These are phyloP conservation scores for Lamellibrachia columna DNA, from an alignment of 2,888 invertebrate genomes.

Conservation along the genomic window DNA sequence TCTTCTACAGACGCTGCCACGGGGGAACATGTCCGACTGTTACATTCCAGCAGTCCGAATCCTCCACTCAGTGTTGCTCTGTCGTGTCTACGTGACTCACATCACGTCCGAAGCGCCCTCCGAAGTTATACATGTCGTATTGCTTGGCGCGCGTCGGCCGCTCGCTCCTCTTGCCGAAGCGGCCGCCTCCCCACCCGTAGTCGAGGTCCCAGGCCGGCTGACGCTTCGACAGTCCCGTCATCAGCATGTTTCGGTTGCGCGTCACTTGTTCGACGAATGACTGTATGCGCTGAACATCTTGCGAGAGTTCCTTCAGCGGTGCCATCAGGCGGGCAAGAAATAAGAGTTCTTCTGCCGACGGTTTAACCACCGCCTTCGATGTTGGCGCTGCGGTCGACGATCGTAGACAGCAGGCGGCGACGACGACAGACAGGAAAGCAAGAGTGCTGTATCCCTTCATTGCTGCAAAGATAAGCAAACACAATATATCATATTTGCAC, in stretches of 20 bases:
- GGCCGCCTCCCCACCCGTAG: constrained; percentile 62
- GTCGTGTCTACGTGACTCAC: constrained; percentile 33
- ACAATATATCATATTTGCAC: neutral
- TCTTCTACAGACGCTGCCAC: constrained; percentile 7
- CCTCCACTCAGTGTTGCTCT: neutral
- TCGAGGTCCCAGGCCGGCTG: constrained; percentile 61
- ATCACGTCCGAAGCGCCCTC: constrained; percentile 58
- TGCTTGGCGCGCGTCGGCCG: constrained; percentile 36
- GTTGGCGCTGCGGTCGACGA: neutral
- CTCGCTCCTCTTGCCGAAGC: constrained; percentile 58
- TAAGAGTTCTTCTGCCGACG: neutral
- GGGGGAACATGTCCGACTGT: neutral
- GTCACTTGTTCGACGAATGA: neutral
- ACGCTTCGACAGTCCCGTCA: constrained; percentile 43
- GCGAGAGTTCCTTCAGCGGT: neutral
- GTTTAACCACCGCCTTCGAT: neutral
- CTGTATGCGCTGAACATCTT: constrained; percentile 1
- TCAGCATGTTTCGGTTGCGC: neutral
- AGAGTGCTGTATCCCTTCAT: neutral
- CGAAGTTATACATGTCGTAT: constrained; percentile 51
- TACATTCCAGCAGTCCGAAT: neutral
- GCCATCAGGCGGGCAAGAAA: neutral
- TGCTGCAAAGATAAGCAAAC: neutral
- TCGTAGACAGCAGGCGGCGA: neutral
- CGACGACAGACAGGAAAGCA: neutral